A percentile compares a stretch with the other conserved stretches of the same genome.
phyloP scores from a whole-genome alignment of 2,888 invertebrate species.

The Rotaria sp. region DNA sequence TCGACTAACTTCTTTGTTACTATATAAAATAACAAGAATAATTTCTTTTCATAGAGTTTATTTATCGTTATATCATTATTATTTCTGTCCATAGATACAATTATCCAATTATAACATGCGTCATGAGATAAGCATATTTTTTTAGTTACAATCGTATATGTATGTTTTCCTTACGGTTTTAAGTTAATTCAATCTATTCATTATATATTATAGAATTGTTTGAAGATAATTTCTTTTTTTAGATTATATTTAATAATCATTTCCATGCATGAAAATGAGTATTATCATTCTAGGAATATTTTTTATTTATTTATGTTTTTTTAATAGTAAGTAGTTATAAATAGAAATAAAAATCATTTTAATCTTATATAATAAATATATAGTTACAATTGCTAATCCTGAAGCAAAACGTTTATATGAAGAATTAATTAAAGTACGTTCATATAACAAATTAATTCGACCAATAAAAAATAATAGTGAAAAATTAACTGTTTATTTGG shows the following conservation, averaged over 20 bases:
- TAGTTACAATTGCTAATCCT: constrained; percentile 2
- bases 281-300: not conserved
- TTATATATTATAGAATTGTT: not conserved
- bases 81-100: no score
- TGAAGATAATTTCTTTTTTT: not conserved
- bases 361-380: not conserved
- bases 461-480: constrained; percentile 37
- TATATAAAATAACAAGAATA: not conserved
- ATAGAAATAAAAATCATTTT: not conserved
- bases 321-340: not conserved
- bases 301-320: not conserved
- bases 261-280: not conserved
- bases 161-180: not conserved
- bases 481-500: constrained; percentile 33
- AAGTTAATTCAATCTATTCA: not conserved
- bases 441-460: constrained; percentile 38
- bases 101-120: not conserved
- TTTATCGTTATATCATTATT: not conserved
- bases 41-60: not conserved
- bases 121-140: not conserved
- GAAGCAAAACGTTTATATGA: constrained; percentile 39
- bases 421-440: constrained; percentile 34
- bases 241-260: not conserved
- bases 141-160: not conserved
- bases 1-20: not conserved